Evolutionary conservation across 2,888 invertebrate genomes (phyloP).

Genomic region (Mylabris sibirica): DNA sequence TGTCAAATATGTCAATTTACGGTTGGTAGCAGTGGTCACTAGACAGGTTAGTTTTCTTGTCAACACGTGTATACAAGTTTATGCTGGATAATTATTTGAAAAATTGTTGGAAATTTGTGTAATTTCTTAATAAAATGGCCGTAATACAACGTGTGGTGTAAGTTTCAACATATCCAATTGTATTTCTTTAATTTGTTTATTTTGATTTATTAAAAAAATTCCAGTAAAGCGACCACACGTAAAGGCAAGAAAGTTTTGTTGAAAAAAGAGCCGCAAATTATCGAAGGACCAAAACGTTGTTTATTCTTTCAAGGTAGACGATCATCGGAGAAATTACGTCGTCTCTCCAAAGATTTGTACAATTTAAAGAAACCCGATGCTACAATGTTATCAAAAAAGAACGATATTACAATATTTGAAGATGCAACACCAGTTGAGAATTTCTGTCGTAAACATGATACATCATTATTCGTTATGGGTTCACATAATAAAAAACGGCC

Average conservation of each 20-base stretch:
- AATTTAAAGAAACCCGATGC: slow-evolving; percentile 87
- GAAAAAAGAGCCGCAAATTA: slow-evolving; percentile 83
- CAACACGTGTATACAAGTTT: slow-evolving; percentile 50
- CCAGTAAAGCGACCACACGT: slow-evolving; percentile 87
- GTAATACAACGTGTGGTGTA: slow-evolving; percentile 61
- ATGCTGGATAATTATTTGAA: slow-evolving; percentile 13
- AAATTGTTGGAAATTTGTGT: slow-evolving; percentile 18
- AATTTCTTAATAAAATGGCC: slow-evolving; percentile 51
- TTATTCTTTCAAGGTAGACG: slow-evolving; percentile 87
- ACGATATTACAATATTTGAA: slow-evolving; percentile 93
- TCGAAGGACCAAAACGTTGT: slow-evolving; percentile 86
- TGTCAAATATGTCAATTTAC: neutral
- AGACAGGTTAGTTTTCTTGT: slow-evolving; percentile 39
- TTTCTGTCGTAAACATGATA: slow-evolving; percentile 82
- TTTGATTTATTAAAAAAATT: slow-evolving; percentile 36
- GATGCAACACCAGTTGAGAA: slow-evolving; percentile 82
- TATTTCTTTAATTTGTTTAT: neutral
- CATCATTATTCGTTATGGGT: slow-evolving; percentile 88
- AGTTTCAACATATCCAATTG: slow-evolving; percentile 39
- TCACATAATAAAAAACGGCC: slow-evolving; percentile 96
- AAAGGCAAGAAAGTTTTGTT: slow-evolving; percentile 85
- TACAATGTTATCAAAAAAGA: slow-evolving; percentile 77
- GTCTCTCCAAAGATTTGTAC: slow-evolving; percentile 85
- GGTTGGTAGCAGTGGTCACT: neutral
- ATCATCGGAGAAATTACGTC: slow-evolving; percentile 73